Evolutionary conservation across 2,113 vertebrate genomes (phyloP).

Genomic region (Oreotrochilus melanogaster): DNA sequence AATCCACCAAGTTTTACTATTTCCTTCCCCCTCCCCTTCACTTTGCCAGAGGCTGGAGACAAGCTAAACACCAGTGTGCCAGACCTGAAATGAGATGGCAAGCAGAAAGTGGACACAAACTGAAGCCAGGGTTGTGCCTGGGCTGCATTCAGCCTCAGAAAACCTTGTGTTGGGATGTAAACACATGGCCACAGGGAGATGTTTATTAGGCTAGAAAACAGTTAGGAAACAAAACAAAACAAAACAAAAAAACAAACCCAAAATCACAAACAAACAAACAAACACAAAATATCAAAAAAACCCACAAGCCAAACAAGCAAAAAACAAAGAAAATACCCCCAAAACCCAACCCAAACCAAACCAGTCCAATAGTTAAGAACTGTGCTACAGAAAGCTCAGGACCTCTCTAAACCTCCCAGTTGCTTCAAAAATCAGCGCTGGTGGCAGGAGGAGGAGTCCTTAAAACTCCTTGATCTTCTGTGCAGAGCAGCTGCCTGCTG

Average conservation of each 20-base stretch:
- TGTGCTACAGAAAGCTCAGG: background rate
- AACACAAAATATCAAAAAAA: background rate
- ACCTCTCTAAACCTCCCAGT: background rate
- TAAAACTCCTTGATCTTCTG: background rate
- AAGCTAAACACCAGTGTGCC: background rate
- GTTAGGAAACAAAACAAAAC: too few species aligned
- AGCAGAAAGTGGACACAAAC: background rate
- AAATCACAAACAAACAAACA: too few species aligned
- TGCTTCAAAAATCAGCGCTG: background rate
- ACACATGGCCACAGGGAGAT: background rate
- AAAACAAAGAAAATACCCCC: too few species aligned
- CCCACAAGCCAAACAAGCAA: too few species aligned
- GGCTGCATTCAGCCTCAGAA: background rate
- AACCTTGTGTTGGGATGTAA: background rate
- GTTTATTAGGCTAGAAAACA: background rate
- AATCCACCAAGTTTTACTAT: background rate
- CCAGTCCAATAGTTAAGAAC: background rate
- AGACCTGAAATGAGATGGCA: background rate
- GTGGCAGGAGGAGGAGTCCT: background rate
- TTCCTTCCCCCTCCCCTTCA: too few species aligned
- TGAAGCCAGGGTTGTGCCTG: background rate
- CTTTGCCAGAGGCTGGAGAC: background rate
- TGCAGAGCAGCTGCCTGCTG: background rate
- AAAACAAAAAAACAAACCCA: too few species aligned
- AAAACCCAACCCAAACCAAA: background rate